A percentile compares a stretch with the other conserved stretches of the same genome.
Evolutionary conservation across 2,113 vertebrate species (phyloP).

Genomic region (Otolemur garnettii): DNA sequence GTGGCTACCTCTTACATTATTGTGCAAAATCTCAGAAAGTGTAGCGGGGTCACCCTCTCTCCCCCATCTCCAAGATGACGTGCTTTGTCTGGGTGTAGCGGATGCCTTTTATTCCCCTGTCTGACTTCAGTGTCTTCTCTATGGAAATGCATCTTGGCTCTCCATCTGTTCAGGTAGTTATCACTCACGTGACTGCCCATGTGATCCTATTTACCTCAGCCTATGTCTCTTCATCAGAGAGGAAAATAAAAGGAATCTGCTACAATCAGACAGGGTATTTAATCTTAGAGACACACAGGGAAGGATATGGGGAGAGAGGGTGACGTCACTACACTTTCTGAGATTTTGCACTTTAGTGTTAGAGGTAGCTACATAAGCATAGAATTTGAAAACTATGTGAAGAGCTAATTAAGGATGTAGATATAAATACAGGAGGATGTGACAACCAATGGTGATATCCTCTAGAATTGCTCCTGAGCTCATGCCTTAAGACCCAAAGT

Average conservation of each 20-base stretch:
- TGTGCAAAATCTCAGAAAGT: not conserved
- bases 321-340: not conserved
- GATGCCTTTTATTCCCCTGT: not conserved
- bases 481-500: not conserved
- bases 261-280: not conserved
- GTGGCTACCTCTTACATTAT: not conserved
- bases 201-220: not conserved
- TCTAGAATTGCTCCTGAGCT: not conserved
- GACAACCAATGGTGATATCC: not conserved
- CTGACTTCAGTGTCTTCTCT: not conserved
- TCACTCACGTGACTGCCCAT: not conserved
- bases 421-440: not conserved
- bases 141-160: not conserved
- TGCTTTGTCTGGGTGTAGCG: not conserved
- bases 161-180: not conserved
- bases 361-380: not conserved
- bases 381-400: not conserved
- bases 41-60: too few relatives aligned
- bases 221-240: not conserved
- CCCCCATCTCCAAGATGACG: not conserved
- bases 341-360: not conserved
- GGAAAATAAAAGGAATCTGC: not conserved
- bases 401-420: not conserved
- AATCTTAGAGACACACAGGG: not conserved
- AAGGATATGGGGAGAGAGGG: not conserved